A percentile compares a stretch with the other conserved stretches of the same genome.
Evolutionary conservation across 2,113 vertebrate genomes (phyloP).

Genomic region (Heteronetta atricapilla): DNA sequence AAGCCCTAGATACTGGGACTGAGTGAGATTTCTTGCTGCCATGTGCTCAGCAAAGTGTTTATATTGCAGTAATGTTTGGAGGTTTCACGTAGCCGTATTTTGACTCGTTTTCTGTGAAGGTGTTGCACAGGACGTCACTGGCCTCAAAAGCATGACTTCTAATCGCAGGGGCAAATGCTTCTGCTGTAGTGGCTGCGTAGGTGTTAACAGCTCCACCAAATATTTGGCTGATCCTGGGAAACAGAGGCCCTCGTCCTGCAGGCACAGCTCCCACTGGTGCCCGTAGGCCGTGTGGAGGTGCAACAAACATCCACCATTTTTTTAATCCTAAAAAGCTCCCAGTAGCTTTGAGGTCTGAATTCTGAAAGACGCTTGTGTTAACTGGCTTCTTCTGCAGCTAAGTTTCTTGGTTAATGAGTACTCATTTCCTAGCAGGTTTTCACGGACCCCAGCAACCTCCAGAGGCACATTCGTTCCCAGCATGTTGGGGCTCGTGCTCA

Average conservation of each 20-base stretch:
- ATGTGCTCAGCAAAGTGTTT: neutral
- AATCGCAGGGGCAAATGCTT: neutral
- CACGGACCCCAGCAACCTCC: slow-evolving; percentile 99
- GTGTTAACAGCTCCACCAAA: neutral
- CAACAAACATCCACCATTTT: neutral
- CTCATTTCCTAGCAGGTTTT: slow-evolving; percentile 99
- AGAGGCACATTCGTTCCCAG: slow-evolving; percentile 99
- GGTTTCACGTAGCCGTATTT: neutral
- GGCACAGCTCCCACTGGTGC: neutral
- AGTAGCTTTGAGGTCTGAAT: slow-evolving; percentile 5
- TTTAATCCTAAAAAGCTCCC: neutral
- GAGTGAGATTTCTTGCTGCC: neutral
- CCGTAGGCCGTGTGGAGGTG: neutral
- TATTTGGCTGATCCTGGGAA: neutral
- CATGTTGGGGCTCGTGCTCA: slow-evolving; percentile 97
- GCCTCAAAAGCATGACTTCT: neutral
- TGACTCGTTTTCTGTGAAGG: neutral
- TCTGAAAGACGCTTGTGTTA: slow-evolving; percentile 12
- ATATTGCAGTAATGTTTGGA: neutral
- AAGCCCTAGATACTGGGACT: neutral
- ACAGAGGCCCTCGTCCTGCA: neutral
- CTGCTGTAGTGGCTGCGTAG: neutral
- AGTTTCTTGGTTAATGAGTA: slow-evolving; percentile 84
- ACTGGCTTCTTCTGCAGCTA: slow-evolving; percentile 60
- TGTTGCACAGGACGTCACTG: neutral